These are phyloP conservation scores for Borostomias antarcticus DNA, from an alignment of 2,797 vertebrate species.

Conservation along the genomic window DNA sequence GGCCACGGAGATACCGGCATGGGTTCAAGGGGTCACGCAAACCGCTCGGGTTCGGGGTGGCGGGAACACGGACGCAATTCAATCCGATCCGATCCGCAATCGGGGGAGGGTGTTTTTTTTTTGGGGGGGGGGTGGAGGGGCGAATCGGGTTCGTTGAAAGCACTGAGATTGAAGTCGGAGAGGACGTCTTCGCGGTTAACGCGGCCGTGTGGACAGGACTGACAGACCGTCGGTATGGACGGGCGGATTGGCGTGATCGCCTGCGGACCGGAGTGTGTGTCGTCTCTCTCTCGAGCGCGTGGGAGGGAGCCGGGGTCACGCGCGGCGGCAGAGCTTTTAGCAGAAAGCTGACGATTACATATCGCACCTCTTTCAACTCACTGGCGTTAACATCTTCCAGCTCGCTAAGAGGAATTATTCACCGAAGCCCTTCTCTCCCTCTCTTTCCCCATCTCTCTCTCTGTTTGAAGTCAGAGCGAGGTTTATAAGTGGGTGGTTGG, in stretches of 20 bases:
- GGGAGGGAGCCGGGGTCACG: no score
- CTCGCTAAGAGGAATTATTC: not conserved
- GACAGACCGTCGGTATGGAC: no score
- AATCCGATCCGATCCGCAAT: not conserved
- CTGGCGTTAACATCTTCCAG: not conserved
- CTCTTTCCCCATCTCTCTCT: not conserved
- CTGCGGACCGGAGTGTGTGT: no score
- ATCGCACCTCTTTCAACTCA: not conserved
- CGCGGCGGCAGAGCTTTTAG: no score
- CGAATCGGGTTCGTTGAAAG: no score
- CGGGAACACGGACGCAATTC: not conserved
- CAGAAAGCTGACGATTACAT: not conserved
- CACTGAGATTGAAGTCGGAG: no score
- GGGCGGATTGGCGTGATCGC: no score
- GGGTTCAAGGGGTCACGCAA: not conserved
- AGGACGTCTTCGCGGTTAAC: no score
- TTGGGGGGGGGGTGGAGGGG: no score
- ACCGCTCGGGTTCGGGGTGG: not conserved
- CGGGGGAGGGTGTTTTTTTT: not conserved
- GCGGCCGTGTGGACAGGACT: no score
- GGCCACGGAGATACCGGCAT: not conserved
- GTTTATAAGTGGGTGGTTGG: not conserved
- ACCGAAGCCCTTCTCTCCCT: not conserved
- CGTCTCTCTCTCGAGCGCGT: no score
- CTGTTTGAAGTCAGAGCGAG: not conserved